phyloP scores from a whole-genome alignment of 2,888 invertebrate species.

The Agrilus mali region DNA sequence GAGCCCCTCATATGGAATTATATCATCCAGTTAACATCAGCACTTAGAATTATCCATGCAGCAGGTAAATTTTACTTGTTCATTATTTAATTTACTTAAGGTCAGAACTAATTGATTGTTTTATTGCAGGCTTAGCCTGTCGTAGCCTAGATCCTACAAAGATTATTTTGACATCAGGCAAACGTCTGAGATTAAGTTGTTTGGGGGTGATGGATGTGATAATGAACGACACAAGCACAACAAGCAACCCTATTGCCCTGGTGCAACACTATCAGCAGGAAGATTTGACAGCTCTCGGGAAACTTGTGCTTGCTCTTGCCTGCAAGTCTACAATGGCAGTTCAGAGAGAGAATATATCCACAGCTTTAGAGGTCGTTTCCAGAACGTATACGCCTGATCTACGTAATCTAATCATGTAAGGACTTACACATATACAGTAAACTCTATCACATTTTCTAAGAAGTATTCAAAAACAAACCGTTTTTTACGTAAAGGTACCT shows the following conservation, averaged over 20 bases:
- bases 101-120: slow-evolving; percentile 43
- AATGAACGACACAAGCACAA: slow-evolving; percentile 53
- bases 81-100: too few species aligned
- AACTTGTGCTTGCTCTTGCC: slow-evolving; percentile 82
- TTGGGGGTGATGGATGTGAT: slow-evolving; percentile 72
- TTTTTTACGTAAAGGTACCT: slow-evolving; percentile 47
- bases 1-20: slow-evolving; percentile 92
- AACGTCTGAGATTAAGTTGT: slow-evolving; percentile 65
- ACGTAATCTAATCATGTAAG: slow-evolving; percentile 85
- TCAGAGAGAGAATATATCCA: slow-evolving; percentile 74
- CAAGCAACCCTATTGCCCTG: slow-evolving; percentile 45
- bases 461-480: background rate
- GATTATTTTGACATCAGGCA: slow-evolving; percentile 48
- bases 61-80: slow-evolving; percentile 37
- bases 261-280: slow-evolving; percentile 75
- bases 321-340: slow-evolving; percentile 83
- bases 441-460: background rate
- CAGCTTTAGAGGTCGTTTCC: slow-evolving; percentile 79
- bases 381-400: slow-evolving; percentile 88
- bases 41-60: slow-evolving; percentile 79
- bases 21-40: slow-evolving; percentile 89
- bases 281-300: slow-evolving; percentile 83
- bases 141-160: slow-evolving; percentile 87
- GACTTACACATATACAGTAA: slow-evolving; percentile 9
- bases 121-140: slow-evolving; percentile 53